phyloP scores from a whole-genome alignment of 1,140 invertebrate species.

The Rhagoletis pomonella region DNA sequence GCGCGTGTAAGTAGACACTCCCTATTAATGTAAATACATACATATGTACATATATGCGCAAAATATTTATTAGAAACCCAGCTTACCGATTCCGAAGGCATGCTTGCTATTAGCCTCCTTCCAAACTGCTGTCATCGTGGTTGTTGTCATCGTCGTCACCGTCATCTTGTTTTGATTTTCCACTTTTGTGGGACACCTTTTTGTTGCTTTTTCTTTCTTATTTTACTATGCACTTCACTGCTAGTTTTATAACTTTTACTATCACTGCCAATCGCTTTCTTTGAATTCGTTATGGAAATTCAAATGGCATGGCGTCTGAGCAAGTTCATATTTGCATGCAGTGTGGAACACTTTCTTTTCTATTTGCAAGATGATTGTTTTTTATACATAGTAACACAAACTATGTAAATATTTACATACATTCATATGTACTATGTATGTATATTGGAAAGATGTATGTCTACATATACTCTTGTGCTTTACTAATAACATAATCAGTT shows the following conservation, averaged over 20 bases:
- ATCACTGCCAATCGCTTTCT: background rate
- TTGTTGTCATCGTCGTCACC: constrained; percentile 54
- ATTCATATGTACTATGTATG: no score
- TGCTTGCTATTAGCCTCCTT: constrained; percentile 71
- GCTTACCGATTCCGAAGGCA: constrained; percentile 71
- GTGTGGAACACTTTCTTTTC: background rate
- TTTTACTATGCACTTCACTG: constrained; percentile 33
- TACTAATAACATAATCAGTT: background rate
- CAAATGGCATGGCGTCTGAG: background rate
- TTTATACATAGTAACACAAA: no score
- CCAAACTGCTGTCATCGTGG: constrained; percentile 64
- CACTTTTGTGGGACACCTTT: constrained; percentile 21
- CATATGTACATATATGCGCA: no score
- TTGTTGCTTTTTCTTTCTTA: constrained; percentile 6
- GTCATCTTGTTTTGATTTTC: constrained; percentile 48
- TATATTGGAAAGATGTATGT: no score
- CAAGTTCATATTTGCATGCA: constrained; percentile 27
- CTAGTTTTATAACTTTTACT: constrained; percentile 17
- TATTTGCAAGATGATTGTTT: background rate
- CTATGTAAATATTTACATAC: no score
- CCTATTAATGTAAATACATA: no score
- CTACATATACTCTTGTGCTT: no score
- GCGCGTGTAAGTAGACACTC: no score
- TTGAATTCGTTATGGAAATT: constrained; percentile 9
- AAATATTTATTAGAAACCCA: constrained; percentile 39